Percentiles rank a stretch among this genome's conserved stretches.
phyloP scores from a whole-genome alignment of 2,797 vertebrate genomes.

The Salmo trutta region DNA sequence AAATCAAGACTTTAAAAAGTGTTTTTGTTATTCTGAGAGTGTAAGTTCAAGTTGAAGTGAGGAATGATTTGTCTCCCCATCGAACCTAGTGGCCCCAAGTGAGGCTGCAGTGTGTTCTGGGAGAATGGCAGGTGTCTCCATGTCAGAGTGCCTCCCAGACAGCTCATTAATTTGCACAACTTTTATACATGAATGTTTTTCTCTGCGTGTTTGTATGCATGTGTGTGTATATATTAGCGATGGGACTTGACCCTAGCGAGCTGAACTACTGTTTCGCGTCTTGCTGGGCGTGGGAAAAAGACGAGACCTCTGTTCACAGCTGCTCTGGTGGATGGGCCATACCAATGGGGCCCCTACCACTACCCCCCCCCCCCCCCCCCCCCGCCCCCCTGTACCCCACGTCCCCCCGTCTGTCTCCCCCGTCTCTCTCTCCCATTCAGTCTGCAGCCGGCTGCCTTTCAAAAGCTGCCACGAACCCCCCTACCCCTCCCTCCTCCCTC shows the following conservation, averaged over 20 bases:
- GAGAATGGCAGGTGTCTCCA: constrained; percentile 69
- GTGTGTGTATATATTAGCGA: constrained; percentile 82
- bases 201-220: constrained; percentile 34
- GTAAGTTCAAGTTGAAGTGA: constrained; percentile 73
- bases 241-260: constrained; percentile 86
- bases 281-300: constrained; percentile 94
- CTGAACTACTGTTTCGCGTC: constrained; percentile 80
- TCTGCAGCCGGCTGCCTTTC: constrained; percentile 68
- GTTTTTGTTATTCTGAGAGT: constrained; percentile 16
- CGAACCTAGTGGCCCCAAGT: constrained; percentile 51
- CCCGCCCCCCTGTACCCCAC: constrained; percentile 37
- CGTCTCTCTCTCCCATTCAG: constrained; percentile 71
- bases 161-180: too few species aligned
- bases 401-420: constrained; percentile 53
- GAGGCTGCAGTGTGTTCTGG: constrained; percentile 67
- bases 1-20: not conserved
- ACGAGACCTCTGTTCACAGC: constrained; percentile 90
- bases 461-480: constrained; percentile 68
- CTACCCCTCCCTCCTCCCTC: constrained; percentile 15
- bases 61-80: constrained; percentile 62
- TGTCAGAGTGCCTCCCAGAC: constrained; percentile 22
- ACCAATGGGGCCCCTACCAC: constrained; percentile 78
- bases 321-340: constrained; percentile 81
- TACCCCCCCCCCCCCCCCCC: constrained; percentile 55
- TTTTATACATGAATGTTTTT: constrained; percentile 27